Evolutionary conservation across 1,140 invertebrate species (phyloP).

Genomic region (Drosophila arawakana): DNA sequence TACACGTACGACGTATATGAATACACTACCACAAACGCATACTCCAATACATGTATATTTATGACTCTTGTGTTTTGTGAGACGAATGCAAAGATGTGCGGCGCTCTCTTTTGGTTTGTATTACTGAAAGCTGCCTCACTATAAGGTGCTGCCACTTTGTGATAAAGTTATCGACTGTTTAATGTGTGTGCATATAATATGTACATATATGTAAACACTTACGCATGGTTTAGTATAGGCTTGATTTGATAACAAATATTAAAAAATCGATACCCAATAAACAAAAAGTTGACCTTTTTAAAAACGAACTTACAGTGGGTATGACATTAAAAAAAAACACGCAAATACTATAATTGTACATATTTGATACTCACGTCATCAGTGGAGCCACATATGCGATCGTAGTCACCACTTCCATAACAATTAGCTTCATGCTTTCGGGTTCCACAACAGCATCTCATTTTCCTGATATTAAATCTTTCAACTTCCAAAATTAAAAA

Average conservation of each 20-base stretch:
- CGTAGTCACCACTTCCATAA: constrained; percentile 19
- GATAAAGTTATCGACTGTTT: constrained; percentile 33
- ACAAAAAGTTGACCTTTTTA: not conserved
- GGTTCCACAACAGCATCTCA: constrained; percentile 60
- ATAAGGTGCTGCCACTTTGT: constrained; percentile 21
- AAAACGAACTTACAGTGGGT: no score
- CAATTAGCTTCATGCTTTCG: constrained; percentile 27
- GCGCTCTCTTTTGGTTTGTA: constrained; percentile 6
- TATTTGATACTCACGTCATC: constrained; percentile 54
- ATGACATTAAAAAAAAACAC: no score
- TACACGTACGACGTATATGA: not conserved
- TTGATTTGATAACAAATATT: constrained; percentile 9
- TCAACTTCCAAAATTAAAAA: not conserved
- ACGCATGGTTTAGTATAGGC: not conserved
- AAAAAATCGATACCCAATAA: not conserved
- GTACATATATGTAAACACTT: not conserved
- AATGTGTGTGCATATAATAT: not conserved
- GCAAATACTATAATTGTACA: not conserved
- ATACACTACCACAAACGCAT: not conserved
- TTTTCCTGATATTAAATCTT: constrained; percentile 7
- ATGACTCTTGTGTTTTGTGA: not conserved
- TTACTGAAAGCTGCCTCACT: not conserved
- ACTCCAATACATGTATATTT: constrained; percentile 2
- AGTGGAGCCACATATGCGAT: constrained; percentile 9
- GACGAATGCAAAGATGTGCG: constrained; percentile 3